Evolutionary conservation across 2,888 invertebrate genomes (phyloP).

Genomic region (Latrodectus elegans): DNA sequence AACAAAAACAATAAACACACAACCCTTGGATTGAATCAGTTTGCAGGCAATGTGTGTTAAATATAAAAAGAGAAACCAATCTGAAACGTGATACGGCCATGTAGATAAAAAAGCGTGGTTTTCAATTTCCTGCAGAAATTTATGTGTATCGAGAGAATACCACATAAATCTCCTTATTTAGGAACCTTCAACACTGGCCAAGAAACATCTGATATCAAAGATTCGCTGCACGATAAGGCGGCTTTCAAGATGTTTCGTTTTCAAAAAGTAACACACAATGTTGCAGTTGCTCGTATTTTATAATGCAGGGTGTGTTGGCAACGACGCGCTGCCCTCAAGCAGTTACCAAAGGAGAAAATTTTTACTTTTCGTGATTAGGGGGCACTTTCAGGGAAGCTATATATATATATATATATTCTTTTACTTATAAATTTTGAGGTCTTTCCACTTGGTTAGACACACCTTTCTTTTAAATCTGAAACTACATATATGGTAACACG

Average conservation of each 20-base stretch:
- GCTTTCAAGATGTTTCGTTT: slow-evolving; percentile 10
- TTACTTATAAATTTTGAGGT: not conserved
- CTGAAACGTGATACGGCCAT: slow-evolving; percentile 45
- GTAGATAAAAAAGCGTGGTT: slow-evolving; percentile 26
- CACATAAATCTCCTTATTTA: slow-evolving; percentile 43
- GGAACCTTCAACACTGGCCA: not conserved
- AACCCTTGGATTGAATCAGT: not conserved
- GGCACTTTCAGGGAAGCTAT: slow-evolving; percentile 24
- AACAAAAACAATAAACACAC: not conserved
- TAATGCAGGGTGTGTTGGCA: slow-evolving; percentile 47
- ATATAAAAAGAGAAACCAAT: not conserved
- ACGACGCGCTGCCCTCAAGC: slow-evolving; percentile 17
- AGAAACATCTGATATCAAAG: slow-evolving; percentile 22
- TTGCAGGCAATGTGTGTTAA: too few relatives aligned
- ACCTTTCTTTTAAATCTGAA: slow-evolving; percentile 13
- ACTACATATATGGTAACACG: not conserved
- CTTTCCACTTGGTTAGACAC: slow-evolving; percentile 8
- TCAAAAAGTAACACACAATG: slow-evolving; percentile 42
- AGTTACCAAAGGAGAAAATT: not conserved
- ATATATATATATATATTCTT: too few relatives aligned
- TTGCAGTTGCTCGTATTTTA: slow-evolving; percentile 49
- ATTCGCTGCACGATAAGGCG: slow-evolving; percentile 27
- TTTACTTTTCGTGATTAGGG: slow-evolving; percentile 46
- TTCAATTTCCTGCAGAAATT: slow-evolving; percentile 45
- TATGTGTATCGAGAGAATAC: slow-evolving; percentile 38